Conservation (phyloP, 2,797 vertebrate genomes). For the Tauraco hartlaubi region DNA sequence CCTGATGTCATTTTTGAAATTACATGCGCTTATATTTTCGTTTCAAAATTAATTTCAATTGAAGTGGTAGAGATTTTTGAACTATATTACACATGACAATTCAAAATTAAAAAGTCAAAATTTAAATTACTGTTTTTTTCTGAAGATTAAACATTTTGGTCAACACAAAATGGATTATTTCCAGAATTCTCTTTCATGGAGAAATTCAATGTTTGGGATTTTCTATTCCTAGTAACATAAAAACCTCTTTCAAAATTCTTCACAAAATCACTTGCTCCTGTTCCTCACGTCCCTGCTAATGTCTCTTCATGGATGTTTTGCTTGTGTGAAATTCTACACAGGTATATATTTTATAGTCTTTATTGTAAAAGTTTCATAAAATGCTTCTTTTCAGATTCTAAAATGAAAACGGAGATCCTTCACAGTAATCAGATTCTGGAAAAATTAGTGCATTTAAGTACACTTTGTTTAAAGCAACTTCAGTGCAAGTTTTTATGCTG, state of each 20-base stretch:
- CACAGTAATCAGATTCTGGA: background rate
- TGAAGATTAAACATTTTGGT: background rate
- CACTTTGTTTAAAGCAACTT: background rate
- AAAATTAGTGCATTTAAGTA: background rate
- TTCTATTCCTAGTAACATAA: background rate
- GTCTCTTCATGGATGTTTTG: background rate
- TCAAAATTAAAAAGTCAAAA: background rate
- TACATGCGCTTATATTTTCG: background rate
- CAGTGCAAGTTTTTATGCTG: background rate
- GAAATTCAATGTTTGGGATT: background rate
- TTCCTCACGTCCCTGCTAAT: background rate
- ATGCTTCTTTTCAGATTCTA: background rate
- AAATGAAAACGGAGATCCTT: background rate
- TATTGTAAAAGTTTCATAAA: background rate
- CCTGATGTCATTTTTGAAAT: background rate
- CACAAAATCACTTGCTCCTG: background rate
- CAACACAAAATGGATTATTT: background rate
- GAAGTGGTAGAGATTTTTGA: background rate
- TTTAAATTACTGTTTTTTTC: background rate
- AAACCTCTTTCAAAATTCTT: background rate
- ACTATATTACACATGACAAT: background rate
- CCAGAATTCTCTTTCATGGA: background rate
- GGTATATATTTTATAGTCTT: background rate
- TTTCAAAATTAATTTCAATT: background rate
- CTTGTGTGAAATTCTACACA: background rate